Base-by-base conservation (phyloP, 2,888 invertebrate genomes). In the Rhamnusium bicolor region DNA sequence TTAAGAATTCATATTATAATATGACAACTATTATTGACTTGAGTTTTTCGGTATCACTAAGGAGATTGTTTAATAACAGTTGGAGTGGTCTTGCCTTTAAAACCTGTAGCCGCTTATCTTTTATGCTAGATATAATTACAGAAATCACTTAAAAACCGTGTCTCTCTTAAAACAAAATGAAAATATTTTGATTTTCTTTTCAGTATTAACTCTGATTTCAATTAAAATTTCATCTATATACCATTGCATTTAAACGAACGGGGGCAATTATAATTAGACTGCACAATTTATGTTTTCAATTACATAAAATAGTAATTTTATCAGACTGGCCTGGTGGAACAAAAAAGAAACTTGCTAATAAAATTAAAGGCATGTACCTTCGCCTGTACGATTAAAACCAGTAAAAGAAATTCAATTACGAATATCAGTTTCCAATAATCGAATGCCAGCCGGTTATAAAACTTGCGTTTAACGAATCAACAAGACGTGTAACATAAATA, bases 371-470 rank as follows among this genome's bases (percentile, higher is more conserved):
- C 18, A 58, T 32, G 32, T 18, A 58, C n/a, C n/a, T n/a, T 32
- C 32, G 58, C 32, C 32, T 32, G 14, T 32, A 12, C 32, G 16
- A 58, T 58, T 58, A 58, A 58, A 58, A 58, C 16, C 19, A 2
- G 1, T 29, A 18, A 32, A 32, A 58, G 32, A 58, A 32, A 58
- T 58, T 29, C 32, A 58, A 58, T 58, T 58, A 16, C 58, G 32
- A 58, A 58, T 58, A 58, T 58, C 58, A 32, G 32, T 58, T 58
- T 32, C 32, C 32, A 16, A 29, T 58, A 58, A 58, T 58, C 32
- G 58, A 58, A 58, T 16, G 58, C 18, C 58, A 18, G 58, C 16
- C 18, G 58, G 58, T 32, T 32, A 32, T 58, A 58, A 58, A 18
- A 58, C 18, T 32, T 19, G 4, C n/a, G 8, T 29, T 58, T 58